These are phyloP conservation scores for Serinus canaria DNA, from an alignment of 2,113 vertebrate genomes.

Conservation along the genomic window DNA sequence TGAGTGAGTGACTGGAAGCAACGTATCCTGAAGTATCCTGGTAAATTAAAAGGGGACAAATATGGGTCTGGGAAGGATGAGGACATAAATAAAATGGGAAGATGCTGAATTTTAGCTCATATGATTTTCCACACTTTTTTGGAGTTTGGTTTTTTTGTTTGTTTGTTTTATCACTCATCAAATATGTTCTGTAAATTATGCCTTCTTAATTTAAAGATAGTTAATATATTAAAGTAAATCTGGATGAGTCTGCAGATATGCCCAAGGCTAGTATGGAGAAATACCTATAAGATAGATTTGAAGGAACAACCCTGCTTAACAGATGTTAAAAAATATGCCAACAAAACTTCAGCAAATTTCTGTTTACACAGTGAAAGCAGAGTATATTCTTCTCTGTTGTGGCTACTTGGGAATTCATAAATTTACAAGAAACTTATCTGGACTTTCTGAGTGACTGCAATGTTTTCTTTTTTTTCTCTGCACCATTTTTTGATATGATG, in stretches of 20 bases:
- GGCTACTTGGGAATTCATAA: not conserved
- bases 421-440: not conserved
- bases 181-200: not conserved
- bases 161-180: rapidly evolving
- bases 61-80: not conserved
- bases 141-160: not conserved
- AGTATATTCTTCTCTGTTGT: not conserved
- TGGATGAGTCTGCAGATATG: not conserved
- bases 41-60: not conserved
- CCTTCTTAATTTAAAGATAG: not conserved
- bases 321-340: not conserved
- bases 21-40: not conserved
- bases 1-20: not conserved
- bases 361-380: not conserved
- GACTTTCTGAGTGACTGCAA: not conserved
- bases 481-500: not conserved
- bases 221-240: not conserved
- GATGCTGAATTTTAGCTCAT: not conserved
- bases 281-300: not conserved
- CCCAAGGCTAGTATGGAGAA: not conserved
- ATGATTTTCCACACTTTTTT: not conserved
- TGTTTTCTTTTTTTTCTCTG: not conserved
- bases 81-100: not conserved
- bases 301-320: not conserved
- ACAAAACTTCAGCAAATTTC: not conserved